A percentile compares a stretch with the other conserved stretches of the same genome.
phyloP scores from a whole-genome alignment of 2,888 invertebrate genomes.

The Sarcophaga caerulescens region DNA sequence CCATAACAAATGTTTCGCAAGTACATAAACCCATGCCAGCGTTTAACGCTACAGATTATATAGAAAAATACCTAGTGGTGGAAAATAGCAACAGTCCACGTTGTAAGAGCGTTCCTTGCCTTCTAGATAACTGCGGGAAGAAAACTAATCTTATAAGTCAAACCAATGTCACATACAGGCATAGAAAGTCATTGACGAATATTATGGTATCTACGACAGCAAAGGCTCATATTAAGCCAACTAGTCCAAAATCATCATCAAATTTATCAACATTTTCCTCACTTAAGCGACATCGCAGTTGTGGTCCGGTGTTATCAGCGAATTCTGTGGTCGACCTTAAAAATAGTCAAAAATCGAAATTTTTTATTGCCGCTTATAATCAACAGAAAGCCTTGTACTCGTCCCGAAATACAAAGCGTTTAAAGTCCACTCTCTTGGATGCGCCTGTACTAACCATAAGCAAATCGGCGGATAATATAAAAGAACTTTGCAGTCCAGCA shows the following conservation, averaged over 20 bases:
- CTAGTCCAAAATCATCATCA: constrained; percentile 10
- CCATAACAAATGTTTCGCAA: constrained; percentile 74
- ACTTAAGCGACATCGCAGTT: constrained; percentile 76
- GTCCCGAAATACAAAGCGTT: background rate
- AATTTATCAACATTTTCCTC: constrained; percentile 36
- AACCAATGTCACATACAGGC: constrained; percentile 2
- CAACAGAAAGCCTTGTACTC: constrained; percentile 43
- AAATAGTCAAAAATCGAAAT: constrained; percentile 70
- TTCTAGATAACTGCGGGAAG: constrained; percentile 18
- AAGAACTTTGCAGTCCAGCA: constrained; percentile 39
- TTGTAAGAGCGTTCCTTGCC: constrained; percentile 64
- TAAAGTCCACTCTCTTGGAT: constrained; percentile 14
- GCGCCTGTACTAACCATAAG: constrained; percentile 29
- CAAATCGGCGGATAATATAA: constrained; percentile 59
- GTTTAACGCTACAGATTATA: constrained; percentile 78
- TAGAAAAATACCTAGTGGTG: constrained; percentile 74
- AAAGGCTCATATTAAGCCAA: background rate
- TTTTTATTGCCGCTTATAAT: constrained; percentile 44
- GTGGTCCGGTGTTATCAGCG: constrained; percentile 72
- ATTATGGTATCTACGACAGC: constrained; percentile 68
- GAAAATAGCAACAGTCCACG: constrained; percentile 73
- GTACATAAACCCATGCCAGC: constrained; percentile 78
- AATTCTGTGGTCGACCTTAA: constrained; percentile 58
- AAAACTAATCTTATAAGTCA: background rate
- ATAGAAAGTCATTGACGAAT: constrained; percentile 73